A percentile compares a stretch with the other conserved stretches of the same genome.
Evolutionary conservation across 2,888 invertebrate genomes (phyloP).

Genomic region (Ethmia dodecea): DNA sequence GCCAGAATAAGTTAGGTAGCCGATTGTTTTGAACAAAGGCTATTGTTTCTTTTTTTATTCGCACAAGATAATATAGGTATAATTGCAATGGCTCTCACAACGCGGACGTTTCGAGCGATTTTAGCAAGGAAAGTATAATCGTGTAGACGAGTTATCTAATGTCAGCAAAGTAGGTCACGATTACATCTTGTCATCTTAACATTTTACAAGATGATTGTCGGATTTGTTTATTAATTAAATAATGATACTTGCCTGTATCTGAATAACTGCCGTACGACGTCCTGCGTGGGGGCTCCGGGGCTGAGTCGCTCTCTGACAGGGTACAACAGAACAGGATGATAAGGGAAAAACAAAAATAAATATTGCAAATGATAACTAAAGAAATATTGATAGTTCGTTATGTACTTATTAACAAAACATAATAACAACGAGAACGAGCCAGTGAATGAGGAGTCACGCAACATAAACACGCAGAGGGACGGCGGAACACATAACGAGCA

Average conservation of each 20-base stretch:
- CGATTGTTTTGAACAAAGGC: constrained; percentile 64
- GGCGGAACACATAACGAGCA: constrained; percentile 37
- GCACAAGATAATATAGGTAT: constrained; percentile 44
- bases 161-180: constrained; percentile 26
- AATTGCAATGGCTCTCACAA: constrained; percentile 39
- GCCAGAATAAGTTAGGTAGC: constrained; percentile 50
- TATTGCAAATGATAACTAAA: constrained; percentile 15
- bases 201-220: not conserved
- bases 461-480: constrained; percentile 31
- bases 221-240: constrained; percentile 8
- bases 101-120: constrained; percentile 23
- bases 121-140: constrained; percentile 35
- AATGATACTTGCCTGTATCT: constrained; percentile 72
- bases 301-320: constrained; percentile 78
- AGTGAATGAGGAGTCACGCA: constrained; percentile 32
- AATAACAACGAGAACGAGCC: constrained; percentile 24
- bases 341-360: constrained; percentile 40
- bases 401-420: not conserved
- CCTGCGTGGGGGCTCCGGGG: constrained; percentile 81
- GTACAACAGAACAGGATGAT: constrained; percentile 53
- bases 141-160: constrained; percentile 31
- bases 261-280: constrained; percentile 72
- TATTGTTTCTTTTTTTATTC: constrained; percentile 66
- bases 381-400: constrained; percentile 49
- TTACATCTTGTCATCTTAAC: constrained; percentile 1